A percentile compares a stretch with the other conserved stretches of the same genome.
Conservation (phyloP, 2,888 invertebrate genomes). For the Drosophila aldrichi region DNA sequence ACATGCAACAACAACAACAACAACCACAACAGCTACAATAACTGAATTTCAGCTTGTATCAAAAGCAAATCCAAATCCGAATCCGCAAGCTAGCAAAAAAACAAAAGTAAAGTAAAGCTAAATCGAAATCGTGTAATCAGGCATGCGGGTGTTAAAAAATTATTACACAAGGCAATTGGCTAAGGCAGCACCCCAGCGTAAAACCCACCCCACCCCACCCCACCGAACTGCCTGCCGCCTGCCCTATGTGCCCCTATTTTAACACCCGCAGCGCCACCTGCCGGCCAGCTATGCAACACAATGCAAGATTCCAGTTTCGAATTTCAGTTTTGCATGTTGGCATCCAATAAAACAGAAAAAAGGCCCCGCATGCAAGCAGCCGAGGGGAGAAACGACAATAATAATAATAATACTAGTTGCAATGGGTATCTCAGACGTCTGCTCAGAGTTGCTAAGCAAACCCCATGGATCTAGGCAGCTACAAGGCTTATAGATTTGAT, state of each 20-base stretch:
- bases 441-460: background rate
- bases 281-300: constrained; percentile 23
- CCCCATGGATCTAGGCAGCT: background rate
- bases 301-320: constrained; percentile 22
- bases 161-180: constrained; percentile 61
- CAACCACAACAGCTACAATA: constrained; percentile 26
- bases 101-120: constrained; percentile 32
- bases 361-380: constrained; percentile 6
- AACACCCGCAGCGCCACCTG: constrained; percentile 26
- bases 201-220: background rate
- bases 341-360: constrained; percentile 1
- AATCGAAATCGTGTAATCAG: constrained; percentile 61
- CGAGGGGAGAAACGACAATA: background rate
- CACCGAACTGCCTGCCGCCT: background rate
- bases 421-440: background rate
- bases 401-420: background rate
- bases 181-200: background rate
- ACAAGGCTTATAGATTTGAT: fast-evolving
- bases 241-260: constrained; percentile 1
- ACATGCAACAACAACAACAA: constrained; percentile 60
- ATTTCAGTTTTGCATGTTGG: constrained; percentile 30
- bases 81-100: constrained; percentile 6
- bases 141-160: constrained; percentile 75
- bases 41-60: constrained; percentile 47
- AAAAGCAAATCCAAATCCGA: constrained; percentile 31